Base-by-base conservation (phyloP, 1,140 invertebrate genomes). In the Paraescarpia echinospica region DNA sequence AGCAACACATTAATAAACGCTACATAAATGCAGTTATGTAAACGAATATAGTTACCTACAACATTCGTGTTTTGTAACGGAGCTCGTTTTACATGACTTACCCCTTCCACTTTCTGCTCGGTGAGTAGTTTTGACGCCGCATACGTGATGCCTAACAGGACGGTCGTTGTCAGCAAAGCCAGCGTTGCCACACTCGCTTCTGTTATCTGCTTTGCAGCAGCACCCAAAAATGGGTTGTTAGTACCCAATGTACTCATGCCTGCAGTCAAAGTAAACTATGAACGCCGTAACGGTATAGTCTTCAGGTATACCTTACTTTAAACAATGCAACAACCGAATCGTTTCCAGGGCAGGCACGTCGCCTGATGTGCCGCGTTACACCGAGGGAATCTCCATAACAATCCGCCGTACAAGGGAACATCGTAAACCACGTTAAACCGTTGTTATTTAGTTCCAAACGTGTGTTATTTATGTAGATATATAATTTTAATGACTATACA, bases 151-250 rank as follows among this genome's bases (percentile, higher is more conserved):
- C 34, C 48, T 2, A 92, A 34, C 91, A 92, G 34, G 22, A 48
- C 91, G 22, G 91, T 92, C 9, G 91, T 92, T 6, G 91, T 92
- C 6, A 92, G 33, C 91, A 92, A 59, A 18, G 91, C 91, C 35
- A 92, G 35, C 33, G 91, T 92, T 35, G 34, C 8, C 18, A 48
- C 33, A 51, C 51, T 92, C 22, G 91, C 91, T 51, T 35, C 90
- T 22, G 33, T 34, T 34, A 90, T 34, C 90, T 90, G 90, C 90
- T 33, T 41, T 22, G 35, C 35, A n/a, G 90, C 90, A 31, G 90
- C 90, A 34, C 90, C 90, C 34, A 41, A 34, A 90, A 34, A 90
- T 90, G 34, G 34, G 35, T 41, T 41, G 35, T 41, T n/a, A 34
- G 90, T 33, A 90, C 35, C 35, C 90, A 90, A 34, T 12, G 90